These are phyloP conservation scores for Equus quagga DNA, from an alignment of 2,113 vertebrate genomes.

Conservation along the genomic window DNA sequence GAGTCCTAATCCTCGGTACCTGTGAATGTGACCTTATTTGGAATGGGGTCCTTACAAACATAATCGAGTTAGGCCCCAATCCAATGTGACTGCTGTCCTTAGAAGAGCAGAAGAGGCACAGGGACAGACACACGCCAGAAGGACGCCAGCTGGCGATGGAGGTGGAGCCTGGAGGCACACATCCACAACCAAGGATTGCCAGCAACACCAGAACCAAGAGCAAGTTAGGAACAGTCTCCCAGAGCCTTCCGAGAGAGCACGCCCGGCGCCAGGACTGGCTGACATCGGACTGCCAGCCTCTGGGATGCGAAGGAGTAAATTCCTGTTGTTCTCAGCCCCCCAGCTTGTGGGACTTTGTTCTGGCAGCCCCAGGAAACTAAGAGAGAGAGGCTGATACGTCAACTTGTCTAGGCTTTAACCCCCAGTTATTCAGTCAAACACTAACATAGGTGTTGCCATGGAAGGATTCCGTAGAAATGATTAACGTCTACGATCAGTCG, in stretches of 20 bases:
- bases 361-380: neutral
- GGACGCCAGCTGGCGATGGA: neutral
- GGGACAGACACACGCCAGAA: neutral
- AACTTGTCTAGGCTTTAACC: neutral
- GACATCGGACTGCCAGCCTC: neutral
- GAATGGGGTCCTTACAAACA: neutral
- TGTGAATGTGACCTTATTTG: neutral
- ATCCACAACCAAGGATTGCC: neutral
- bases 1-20: neutral
- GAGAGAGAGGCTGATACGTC: neutral
- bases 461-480: neutral
- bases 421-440: neutral
- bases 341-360: neutral
- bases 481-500: neutral
- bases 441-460: neutral
- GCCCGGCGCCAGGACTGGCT: neutral
- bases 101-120: neutral
- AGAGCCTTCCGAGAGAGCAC: neutral
- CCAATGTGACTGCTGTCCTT: neutral
- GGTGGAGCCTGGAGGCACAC: neutral
- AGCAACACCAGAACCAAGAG: neutral
- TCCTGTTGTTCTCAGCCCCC: neutral
- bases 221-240: neutral
- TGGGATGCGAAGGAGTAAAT: neutral
- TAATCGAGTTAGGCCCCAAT: neutral